A percentile compares a stretch with the other conserved stretches of the same genome.
These are phyloP conservation scores for Clarias pachynema DNA, from an alignment of 2,797 vertebrate species.

Conservation along the genomic window DNA sequence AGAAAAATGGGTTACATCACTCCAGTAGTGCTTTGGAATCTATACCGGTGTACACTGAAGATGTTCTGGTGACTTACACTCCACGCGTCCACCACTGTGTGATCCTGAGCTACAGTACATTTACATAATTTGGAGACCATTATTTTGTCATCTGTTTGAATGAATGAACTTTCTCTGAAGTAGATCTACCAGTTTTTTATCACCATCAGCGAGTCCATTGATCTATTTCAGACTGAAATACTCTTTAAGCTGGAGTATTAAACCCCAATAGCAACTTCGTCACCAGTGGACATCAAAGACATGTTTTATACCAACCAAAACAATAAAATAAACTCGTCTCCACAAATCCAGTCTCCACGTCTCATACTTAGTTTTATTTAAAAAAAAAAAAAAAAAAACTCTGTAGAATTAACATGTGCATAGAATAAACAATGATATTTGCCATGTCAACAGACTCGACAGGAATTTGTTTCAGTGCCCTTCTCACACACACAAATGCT, in stretches of 20 bases:
- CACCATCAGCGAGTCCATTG: background rate
- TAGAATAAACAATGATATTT: background rate
- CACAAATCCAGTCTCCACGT: background rate
- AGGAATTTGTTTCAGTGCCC: constrained; percentile 8
- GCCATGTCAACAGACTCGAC: constrained; percentile 2
- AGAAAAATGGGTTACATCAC: background rate
- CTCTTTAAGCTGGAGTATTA: background rate
- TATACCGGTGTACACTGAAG: background rate
- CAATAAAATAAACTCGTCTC: background rate
- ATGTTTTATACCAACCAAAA: background rate
- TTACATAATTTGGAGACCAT: background rate
- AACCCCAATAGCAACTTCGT: background rate
- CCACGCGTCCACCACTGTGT: background rate
- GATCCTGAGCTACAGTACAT: background rate
- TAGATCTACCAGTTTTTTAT: background rate
- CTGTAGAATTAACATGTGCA: background rate
- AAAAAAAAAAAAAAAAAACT: background rate
- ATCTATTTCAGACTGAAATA: background rate
- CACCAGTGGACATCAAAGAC: background rate
- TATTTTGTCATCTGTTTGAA: background rate
- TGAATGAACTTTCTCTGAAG: background rate
- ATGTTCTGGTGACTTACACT: background rate
- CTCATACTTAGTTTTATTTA: background rate
- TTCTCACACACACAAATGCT: constrained; percentile 22
- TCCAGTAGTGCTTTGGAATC: background rate